Conservation (phyloP, 2,888 invertebrate species). For the Heliconius sara region DNA sequence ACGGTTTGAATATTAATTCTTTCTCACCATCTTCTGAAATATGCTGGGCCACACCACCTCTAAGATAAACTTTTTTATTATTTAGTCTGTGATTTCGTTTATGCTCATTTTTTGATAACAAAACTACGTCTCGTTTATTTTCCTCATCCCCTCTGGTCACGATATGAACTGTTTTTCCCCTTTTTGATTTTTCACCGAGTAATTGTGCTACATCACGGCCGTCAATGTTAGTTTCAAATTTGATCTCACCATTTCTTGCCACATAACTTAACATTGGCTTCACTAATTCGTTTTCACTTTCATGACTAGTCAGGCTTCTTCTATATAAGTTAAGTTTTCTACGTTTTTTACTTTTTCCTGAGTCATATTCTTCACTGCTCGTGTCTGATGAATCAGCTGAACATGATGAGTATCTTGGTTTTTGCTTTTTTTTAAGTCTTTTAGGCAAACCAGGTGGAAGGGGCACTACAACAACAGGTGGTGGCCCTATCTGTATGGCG, state of each 20-base stretch:
- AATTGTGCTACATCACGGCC: constrained; percentile 56
- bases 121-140: constrained; percentile 47
- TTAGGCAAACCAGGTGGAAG: constrained; percentile 44
- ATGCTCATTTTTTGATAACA: constrained; percentile 50
- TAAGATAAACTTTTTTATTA: constrained; percentile 48
- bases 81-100: constrained; percentile 31
- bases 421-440: constrained; percentile 31
- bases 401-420: constrained; percentile 39
- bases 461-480: constrained; percentile 50
- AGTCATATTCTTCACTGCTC: constrained; percentile 43
- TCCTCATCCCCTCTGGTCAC: constrained; percentile 49
- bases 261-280: constrained; percentile 55
- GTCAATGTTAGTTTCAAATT: constrained; percentile 60
- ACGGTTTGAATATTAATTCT: constrained; percentile 63
- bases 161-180: constrained; percentile 49
- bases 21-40: constrained; percentile 57
- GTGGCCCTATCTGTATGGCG: constrained; percentile 39
- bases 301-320: constrained; percentile 44
- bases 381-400: constrained; percentile 46
- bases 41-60: constrained; percentile 49
- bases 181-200: constrained; percentile 36
- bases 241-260: constrained; percentile 56
- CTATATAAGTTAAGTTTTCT: constrained; percentile 37
- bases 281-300: constrained; percentile 49
- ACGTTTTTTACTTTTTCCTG: constrained; percentile 39